phyloP scores from a whole-genome alignment of 2,888 invertebrate genomes.

The Sycophila texana region DNA sequence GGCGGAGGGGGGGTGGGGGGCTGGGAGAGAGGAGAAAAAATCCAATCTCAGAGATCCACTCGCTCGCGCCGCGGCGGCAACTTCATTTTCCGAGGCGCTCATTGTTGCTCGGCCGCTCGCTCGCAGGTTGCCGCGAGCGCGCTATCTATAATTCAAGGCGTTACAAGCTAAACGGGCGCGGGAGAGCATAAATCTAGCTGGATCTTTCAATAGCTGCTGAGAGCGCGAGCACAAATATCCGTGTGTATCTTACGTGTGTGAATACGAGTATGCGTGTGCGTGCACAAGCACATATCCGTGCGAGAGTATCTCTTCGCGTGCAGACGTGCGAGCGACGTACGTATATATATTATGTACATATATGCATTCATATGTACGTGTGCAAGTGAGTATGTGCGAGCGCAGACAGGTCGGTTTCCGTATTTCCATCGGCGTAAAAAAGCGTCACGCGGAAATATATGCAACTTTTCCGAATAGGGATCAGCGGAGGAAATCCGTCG shows the following conservation, averaged over 20 bases:
- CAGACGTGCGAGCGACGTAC: background rate
- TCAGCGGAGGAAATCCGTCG: no score
- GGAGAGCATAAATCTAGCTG: constrained; percentile 67
- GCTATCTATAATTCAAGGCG: constrained; percentile 70
- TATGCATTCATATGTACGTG: no score
- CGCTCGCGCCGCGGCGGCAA: background rate
- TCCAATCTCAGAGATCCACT: background rate
- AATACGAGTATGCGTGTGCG: background rate
- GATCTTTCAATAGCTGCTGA: constrained; percentile 67
- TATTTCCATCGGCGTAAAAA: no score
- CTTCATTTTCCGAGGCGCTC: constrained; percentile 45
- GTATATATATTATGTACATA: background rate
- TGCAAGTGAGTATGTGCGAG: no score
- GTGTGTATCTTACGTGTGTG: background rate
- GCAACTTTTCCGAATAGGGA: no score
- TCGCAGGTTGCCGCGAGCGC: constrained; percentile 56
- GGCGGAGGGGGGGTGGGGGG: no score
- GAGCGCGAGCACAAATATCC: no score
- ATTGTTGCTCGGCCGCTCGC: constrained; percentile 59
- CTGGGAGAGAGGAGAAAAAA: no score
- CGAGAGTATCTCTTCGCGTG: background rate
- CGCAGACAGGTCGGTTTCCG: no score
- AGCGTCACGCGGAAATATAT: no score
- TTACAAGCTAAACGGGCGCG: constrained; percentile 67
- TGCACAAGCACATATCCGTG: background rate